These are phyloP conservation scores for Globia sparganii DNA, from an alignment of 2,888 invertebrate genomes.

Conservation along the genomic window DNA sequence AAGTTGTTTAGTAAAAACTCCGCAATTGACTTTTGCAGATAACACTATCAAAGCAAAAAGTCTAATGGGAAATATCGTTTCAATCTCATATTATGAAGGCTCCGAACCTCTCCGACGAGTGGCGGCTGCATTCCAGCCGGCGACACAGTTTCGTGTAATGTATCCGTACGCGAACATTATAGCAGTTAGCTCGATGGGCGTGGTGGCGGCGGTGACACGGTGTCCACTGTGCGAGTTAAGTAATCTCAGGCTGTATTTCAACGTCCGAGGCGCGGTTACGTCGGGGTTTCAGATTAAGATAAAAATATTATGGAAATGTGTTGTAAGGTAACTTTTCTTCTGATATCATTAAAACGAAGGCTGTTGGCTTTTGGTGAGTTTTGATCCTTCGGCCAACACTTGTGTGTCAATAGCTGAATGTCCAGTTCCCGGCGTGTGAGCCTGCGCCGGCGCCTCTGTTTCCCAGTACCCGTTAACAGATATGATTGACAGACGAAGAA, in stretches of 20 bases:
- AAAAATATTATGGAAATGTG: conserved; percentile 13
- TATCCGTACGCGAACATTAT: neutral
- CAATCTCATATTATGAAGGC: conserved; percentile 45
- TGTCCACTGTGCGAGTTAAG: conserved; percentile 10
- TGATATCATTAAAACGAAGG: conserved; percentile 1
- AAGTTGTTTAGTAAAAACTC: conserved; percentile 52
- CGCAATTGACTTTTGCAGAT: conserved; percentile 60
- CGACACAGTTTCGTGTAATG: conserved; percentile 35
- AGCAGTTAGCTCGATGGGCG: conserved; percentile 7
- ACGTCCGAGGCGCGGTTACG: conserved; percentile 10
- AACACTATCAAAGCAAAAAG: conserved; percentile 58
- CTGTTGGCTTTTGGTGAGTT: neutral
- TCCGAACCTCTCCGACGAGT: conserved; percentile 10
- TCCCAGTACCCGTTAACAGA: conserved; percentile 66
- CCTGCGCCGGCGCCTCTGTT: conserved; percentile 60
- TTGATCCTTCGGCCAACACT: neutral
- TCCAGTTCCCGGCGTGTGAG: conserved; percentile 25
- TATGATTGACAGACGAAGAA: conserved; percentile 75
- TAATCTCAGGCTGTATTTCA: neutral
- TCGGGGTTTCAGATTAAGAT: conserved; percentile 15
- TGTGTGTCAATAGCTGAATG: conserved; percentile 2
- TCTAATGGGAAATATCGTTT: conserved; percentile 51
- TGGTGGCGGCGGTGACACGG: conserved; percentile 22
- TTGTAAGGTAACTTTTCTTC: neutral
- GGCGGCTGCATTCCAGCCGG: conserved; percentile 43